phyloP scores from a whole-genome alignment of 2,113 vertebrate species.

The Meles meles region DNA sequence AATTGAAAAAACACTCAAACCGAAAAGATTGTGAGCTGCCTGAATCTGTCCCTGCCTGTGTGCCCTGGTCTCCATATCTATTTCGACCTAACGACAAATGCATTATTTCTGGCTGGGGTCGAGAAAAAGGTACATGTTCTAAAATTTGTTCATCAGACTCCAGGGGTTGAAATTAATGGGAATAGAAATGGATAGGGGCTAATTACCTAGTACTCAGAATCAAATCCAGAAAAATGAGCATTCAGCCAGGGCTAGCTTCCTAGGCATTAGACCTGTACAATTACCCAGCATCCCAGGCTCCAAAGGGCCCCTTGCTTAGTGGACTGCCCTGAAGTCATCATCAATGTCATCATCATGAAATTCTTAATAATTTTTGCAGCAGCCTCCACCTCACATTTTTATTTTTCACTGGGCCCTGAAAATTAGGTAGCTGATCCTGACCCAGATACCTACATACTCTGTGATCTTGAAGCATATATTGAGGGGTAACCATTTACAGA shows the following conservation, averaged over 20 bases:
- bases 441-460: not conserved
- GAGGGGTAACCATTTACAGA: not conserved
- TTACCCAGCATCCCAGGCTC: not conserved
- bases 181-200: not conserved
- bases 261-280: not conserved
- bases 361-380: not conserved
- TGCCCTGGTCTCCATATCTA: conserved; percentile 91
- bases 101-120: conserved; percentile 94
- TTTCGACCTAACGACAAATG: conserved; percentile 88
- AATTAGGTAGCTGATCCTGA: not conserved
- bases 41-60: conserved; percentile 83
- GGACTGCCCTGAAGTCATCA: not conserved
- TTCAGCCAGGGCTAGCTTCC: not conserved
- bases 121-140: conserved; percentile 83
- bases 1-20: conserved; percentile 72
- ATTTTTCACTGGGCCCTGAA: not conserved
- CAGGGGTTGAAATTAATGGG: not conserved
- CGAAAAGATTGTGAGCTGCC: conserved; percentile 71
- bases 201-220: not conserved
- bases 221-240: not conserved
- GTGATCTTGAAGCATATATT: not conserved
- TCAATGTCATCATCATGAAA: not conserved
- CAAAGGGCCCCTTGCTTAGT: not conserved
- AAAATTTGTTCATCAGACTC: not conserved
- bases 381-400: not conserved